Conservation (phyloP, 2,888 invertebrate genomes). For the Lepidocyrtoides sp. region DNA sequence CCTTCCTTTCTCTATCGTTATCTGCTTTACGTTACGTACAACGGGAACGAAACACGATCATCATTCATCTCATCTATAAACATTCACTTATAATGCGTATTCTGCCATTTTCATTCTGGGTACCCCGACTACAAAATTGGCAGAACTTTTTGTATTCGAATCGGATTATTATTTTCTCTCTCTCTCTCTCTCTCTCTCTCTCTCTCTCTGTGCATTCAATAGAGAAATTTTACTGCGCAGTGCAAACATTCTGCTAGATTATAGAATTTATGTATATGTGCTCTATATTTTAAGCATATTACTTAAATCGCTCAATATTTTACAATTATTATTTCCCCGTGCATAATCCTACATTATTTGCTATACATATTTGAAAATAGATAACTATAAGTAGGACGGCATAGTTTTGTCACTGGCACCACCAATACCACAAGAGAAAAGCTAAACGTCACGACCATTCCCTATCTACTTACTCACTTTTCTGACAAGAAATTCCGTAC, state of each 20-base stretch:
- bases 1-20: not conserved
- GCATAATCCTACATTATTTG: no score
- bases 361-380: not conserved
- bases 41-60: not conserved
- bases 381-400: not conserved
- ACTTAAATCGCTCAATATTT: not conserved
- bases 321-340: not conserved
- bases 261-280: no score
- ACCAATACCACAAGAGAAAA: slow-evolving; percentile 22
- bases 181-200: not conserved
- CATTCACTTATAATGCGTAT: no score
- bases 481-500: slow-evolving; percentile 44
- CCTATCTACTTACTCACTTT: slow-evolving; percentile 64
- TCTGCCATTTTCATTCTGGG: not conserved
- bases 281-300: no score
- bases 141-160: not conserved
- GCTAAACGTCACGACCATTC: slow-evolving; percentile 64
- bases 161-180: slow-evolving; percentile 8
- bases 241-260: no score
- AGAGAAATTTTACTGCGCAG: slow-evolving; percentile 30
- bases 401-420: slow-evolving; percentile 9
- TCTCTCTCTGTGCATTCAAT: not conserved
- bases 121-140: not conserved
- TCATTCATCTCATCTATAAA: slow-evolving; percentile 8
- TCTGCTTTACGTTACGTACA: not conserved